A percentile compares a stretch with the other conserved stretches of the same genome.
Conservation (phyloP, 2,888 invertebrate genomes). For the Lottia scabra region DNA sequence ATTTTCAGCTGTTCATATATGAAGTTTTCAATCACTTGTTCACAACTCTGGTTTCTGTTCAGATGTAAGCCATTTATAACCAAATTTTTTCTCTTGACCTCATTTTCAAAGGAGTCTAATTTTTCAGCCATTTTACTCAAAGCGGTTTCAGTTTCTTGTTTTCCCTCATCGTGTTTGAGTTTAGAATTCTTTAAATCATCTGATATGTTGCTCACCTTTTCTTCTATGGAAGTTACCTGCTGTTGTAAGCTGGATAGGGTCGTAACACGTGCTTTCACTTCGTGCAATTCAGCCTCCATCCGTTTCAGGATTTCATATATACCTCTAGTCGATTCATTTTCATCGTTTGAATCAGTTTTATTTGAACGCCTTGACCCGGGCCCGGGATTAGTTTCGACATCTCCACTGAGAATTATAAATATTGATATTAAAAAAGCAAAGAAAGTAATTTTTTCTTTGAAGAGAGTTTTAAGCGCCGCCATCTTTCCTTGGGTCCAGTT, state of each 20-base stretch:
- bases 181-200: neutral
- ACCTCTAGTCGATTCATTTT: neutral
- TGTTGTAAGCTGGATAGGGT: neutral
- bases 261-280: neutral
- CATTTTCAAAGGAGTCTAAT: neutral
- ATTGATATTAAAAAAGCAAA: too few species aligned
- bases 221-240: neutral
- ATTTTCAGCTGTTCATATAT: neutral
- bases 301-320: neutral
- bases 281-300: neutral
- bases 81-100: neutral
- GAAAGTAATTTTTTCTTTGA: too few species aligned
- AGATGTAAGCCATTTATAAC: neutral
- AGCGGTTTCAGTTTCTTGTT: neutral
- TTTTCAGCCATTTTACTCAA: neutral
- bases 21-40: neutral
- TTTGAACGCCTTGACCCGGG: neutral
- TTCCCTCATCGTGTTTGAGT: neutral
- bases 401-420: too few species aligned
- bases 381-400: neutral
- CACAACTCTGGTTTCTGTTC: neutral
- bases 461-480: too few species aligned
- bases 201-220: neutral
- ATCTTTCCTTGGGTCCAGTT: too few species aligned
- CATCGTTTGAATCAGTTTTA: neutral